Conservation (phyloP, 1,140 invertebrate genomes). For the Panonychus citri region DNA sequence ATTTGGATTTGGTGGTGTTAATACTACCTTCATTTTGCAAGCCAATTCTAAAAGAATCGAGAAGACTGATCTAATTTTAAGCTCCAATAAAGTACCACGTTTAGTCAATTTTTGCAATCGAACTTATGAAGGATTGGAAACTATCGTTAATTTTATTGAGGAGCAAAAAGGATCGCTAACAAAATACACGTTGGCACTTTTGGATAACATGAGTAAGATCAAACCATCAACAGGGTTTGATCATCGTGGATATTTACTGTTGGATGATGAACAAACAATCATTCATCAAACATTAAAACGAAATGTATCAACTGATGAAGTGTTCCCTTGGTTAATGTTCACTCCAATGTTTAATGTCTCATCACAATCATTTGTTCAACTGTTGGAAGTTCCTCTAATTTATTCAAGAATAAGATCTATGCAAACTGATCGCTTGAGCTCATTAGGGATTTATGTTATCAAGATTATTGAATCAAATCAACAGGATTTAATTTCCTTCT, state of each 20-base stretch:
- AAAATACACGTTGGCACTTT: slow-evolving; percentile 13
- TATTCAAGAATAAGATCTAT: no score
- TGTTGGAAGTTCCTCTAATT: slow-evolving; percentile 51
- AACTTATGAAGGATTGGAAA: slow-evolving; percentile 24
- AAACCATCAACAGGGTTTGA: not conserved
- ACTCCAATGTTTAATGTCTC: slow-evolving; percentile 89
- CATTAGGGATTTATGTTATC: slow-evolving; percentile 42
- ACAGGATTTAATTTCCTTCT: slow-evolving; percentile 24
- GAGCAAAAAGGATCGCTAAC: slow-evolving; percentile 16
- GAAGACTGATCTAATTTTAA: not conserved
- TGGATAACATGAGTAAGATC: slow-evolving; percentile 1
- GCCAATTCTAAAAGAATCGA: not conserved
- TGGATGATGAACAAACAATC: no score
- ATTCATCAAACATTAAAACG: no score
- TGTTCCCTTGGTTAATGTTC: slow-evolving; percentile 47
- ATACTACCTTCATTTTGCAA: slow-evolving; percentile 38
- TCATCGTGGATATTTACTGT: slow-evolving; percentile 1
- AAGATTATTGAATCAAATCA: slow-evolving; percentile 25
- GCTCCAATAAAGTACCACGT: slow-evolving; percentile 27
- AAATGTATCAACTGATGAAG: not conserved
- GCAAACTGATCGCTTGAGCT: no score
- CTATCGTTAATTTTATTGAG: slow-evolving; percentile 21
- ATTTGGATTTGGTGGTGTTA: slow-evolving; percentile 77
- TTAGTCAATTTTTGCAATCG: slow-evolving; percentile 24
- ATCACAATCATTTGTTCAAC: slow-evolving; percentile 74